These are phyloP conservation scores for Alectoris magna DNA, from an alignment of 2,797 vertebrate genomes.

Conservation along the genomic window DNA sequence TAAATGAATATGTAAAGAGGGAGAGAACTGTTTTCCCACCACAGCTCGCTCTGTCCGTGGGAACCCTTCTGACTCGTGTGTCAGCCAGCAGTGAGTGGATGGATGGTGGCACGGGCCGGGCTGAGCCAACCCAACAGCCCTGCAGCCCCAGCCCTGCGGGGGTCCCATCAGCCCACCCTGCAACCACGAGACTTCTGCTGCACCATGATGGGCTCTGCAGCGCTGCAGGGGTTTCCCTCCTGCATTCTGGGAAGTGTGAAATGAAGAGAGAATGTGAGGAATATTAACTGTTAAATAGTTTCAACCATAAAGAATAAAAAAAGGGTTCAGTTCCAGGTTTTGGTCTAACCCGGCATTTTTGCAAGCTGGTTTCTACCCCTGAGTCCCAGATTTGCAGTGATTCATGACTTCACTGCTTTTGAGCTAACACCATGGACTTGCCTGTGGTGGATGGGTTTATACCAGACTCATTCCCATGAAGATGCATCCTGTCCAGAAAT, in stretches of 20 bases:
- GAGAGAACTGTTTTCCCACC: neutral
- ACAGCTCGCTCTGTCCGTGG: neutral
- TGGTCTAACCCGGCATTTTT: neutral
- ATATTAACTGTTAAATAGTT: neutral
- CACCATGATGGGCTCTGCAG: accelerated
- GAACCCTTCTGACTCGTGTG: accelerated
- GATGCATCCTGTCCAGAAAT: neutral
- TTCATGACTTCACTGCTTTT: neutral
- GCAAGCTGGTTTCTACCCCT: neutral
- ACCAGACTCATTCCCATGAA: neutral
- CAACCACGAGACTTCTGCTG: accelerated
- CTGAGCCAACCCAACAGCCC: neutral
- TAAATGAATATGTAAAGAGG: neutral
- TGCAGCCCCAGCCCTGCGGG: neutral
- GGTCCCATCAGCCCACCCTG: neutral
- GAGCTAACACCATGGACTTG: neutral
- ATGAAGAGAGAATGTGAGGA: neutral
- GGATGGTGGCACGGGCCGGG: neutral
- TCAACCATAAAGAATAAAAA: neutral
- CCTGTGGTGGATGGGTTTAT: neutral
- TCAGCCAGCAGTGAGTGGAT: neutral
- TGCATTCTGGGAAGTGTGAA: neutral
- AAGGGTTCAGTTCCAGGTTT: neutral
- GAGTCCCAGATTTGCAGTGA: neutral
- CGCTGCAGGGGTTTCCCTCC: neutral